A percentile compares a stretch with the other conserved stretches of the same genome.
Conservation (phyloP, 1,140 invertebrate species). For the Ditylenchus dipsaci region DNA sequence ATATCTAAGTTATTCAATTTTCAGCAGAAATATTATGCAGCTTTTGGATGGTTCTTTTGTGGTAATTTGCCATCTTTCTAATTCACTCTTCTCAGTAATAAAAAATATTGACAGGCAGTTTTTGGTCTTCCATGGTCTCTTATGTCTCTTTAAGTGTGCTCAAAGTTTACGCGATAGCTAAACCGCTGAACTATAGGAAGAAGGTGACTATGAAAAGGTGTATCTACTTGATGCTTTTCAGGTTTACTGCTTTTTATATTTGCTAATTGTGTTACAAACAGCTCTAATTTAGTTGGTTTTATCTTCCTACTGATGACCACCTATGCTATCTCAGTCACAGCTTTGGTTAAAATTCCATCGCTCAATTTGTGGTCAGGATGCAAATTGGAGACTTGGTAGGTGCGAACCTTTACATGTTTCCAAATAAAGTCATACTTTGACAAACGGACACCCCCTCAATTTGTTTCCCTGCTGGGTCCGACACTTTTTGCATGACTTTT, state of each 20-base stretch:
- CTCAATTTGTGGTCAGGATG: slow-evolving; percentile 35
- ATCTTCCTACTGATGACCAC: slow-evolving; percentile 21
- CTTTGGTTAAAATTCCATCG: slow-evolving; percentile 22
- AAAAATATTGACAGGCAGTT: slow-evolving; percentile 3
- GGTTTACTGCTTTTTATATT: slow-evolving; percentile 14
- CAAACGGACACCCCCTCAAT: no score
- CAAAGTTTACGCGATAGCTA: slow-evolving; percentile 49
- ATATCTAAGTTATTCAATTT: neutral
- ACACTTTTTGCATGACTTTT: no score
- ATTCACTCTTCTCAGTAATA: no score
- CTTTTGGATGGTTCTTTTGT: slow-evolving; percentile 49
- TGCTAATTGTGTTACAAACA: neutral
- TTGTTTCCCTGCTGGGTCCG: no score
- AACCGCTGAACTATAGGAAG: slow-evolving; percentile 46
- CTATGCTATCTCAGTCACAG: slow-evolving; percentile 21
- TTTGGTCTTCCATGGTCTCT: slow-evolving; percentile 51
- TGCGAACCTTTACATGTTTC: no score
- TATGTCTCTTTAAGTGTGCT: slow-evolving; percentile 44
- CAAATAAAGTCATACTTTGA: no score
- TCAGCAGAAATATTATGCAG: slow-evolving; percentile 43
- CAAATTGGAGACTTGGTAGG: slow-evolving; percentile 24
- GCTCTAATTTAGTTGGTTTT: slow-evolving; percentile 26
- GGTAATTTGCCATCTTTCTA: neutral
- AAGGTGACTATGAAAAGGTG: slow-evolving; percentile 49
- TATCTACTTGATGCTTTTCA: slow-evolving; percentile 39